phyloP scores from a whole-genome alignment of 2,113 vertebrate species.

The Fulmarus glacialis region DNA sequence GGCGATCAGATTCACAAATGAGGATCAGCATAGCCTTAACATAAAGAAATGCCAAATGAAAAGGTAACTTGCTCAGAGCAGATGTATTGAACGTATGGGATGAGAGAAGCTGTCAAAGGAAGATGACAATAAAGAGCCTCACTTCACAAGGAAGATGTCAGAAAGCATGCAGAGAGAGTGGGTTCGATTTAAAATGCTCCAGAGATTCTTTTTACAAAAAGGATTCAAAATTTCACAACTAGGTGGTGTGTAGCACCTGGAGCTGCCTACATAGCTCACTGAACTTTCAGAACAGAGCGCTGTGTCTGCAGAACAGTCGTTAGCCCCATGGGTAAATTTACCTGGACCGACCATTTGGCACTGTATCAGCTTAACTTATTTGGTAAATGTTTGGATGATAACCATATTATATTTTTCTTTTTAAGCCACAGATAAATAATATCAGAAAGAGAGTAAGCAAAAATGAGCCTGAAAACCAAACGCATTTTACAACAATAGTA shows the following conservation, averaged over 20 bases:
- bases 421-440: neutral
- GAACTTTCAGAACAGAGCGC: neutral
- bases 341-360: neutral
- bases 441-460: neutral
- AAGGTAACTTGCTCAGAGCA: neutral
- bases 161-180: neutral
- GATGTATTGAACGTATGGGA: neutral
- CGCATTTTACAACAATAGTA: neutral
- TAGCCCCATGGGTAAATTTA: neutral
- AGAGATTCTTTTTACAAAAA: neutral
- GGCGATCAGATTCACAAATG: neutral
- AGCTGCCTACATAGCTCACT: neutral
- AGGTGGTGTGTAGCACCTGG: neutral
- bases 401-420: neutral
- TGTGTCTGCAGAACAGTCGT: neutral
- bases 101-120: constrained; percentile 40
- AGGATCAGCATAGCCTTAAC: constrained; percentile 4
- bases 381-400: neutral
- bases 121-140: constrained; percentile 5
- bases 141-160: neutral
- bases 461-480: neutral
- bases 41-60: constrained; percentile 32
- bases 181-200: neutral
- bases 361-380: neutral
- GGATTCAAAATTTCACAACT: neutral